Conservation (phyloP, 2,113 vertebrate genomes). For the Cyprinodon tularosa region DNA sequence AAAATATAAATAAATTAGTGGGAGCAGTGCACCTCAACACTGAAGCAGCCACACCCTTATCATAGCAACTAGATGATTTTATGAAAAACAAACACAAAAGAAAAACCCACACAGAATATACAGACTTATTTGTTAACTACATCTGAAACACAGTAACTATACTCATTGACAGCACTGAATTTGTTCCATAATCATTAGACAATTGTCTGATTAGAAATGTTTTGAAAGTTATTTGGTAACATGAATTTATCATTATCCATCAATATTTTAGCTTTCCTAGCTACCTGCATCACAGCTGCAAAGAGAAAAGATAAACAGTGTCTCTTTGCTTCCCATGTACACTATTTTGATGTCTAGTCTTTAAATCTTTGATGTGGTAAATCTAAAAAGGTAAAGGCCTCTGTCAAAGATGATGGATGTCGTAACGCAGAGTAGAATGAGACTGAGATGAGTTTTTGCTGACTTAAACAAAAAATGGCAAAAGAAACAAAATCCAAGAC, state of each 20-base stretch:
- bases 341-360: not conserved
- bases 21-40: conserved; percentile 34
- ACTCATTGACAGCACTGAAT: not conserved
- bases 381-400: no score
- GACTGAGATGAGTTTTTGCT: no score
- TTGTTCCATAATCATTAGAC: conserved; percentile 9
- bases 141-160: not conserved
- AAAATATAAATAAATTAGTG: conserved; percentile 73
- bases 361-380: not conserved
- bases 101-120: not conserved
- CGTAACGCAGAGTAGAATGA: no score
- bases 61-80: conserved; percentile 3
- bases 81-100: not conserved
- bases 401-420: no score
- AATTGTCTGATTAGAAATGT: conserved; percentile 22
- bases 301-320: conserved; percentile 53
- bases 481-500: no score
- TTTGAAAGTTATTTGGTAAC: conserved; percentile 42
- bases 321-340: conserved; percentile 27
- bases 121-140: no score
- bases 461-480: no score
- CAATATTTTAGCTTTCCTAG: conserved; percentile 72
- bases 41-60: conserved; percentile 32
- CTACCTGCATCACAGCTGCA: conserved; percentile 59
- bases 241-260: conserved; percentile 77